Percentiles rank a stretch among this genome's conserved stretches.
phyloP scores from a whole-genome alignment of 2,797 vertebrate genomes.

The Mormyrops boulengeri region DNA sequence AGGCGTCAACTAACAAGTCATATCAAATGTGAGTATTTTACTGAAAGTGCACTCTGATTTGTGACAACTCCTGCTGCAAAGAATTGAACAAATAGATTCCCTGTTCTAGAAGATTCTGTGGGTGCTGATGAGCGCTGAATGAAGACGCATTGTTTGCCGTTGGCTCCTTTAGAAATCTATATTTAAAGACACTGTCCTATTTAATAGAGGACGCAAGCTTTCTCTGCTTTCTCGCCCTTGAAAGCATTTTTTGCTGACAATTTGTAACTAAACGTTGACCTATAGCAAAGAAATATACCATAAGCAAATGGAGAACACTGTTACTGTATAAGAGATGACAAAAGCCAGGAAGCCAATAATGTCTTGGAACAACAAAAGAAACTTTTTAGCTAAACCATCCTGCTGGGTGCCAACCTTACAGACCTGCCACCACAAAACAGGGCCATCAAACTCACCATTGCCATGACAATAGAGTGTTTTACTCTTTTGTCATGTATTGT shows the following conservation, averaged over 20 bases:
- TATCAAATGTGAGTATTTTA: constrained; percentile 33
- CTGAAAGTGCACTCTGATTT: not conserved
- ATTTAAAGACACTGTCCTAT: not conserved
- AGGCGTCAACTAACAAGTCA: constrained; percentile 34
- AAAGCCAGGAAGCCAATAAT: not conserved
- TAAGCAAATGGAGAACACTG: not conserved
- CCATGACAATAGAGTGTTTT: constrained; percentile 36
- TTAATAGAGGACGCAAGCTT: not conserved
- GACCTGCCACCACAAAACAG: constrained; percentile 9
- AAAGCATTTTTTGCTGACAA: not conserved
- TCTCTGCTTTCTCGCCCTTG: not conserved
- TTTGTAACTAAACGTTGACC: constrained; percentile 4
- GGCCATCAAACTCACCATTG: constrained; percentile 29
- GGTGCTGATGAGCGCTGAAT: not conserved
- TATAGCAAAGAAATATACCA: not conserved
- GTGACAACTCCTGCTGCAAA: not conserved
- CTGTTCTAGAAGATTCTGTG: not conserved
- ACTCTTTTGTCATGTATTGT: constrained; percentile 26
- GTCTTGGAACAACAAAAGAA: not conserved
- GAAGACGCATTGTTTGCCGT: not conserved
- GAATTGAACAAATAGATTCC: not conserved
- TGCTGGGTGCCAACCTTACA: constrained; percentile 30
- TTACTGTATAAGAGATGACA: not conserved
- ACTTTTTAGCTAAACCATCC: not conserved
- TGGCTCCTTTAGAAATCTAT: not conserved